Percentiles rank a stretch among this genome's conserved stretches.
Evolutionary conservation across 1,140 invertebrate species (phyloP).

Genomic region (Penaeus japonicus): DNA sequence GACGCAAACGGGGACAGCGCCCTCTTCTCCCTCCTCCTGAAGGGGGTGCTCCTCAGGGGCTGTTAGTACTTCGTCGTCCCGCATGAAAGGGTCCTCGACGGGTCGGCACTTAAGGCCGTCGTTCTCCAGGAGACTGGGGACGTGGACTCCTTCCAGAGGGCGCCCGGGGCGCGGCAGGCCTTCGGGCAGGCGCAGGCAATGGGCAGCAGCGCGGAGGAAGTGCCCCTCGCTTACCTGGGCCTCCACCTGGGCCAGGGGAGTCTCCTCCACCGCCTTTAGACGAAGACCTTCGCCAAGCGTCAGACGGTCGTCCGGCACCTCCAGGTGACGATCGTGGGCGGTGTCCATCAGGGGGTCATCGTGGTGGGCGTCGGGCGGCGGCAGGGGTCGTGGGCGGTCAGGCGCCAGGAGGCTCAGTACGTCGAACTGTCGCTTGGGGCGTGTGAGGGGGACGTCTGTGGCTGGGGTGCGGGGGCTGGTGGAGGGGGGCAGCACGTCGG

Average conservation of each 20-base stretch:
- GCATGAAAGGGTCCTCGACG: no score
- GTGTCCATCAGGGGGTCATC: not conserved
- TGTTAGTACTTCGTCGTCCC: no score
- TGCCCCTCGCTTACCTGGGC: not conserved
- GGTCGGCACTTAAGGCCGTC: not conserved
- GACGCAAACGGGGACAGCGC: no score
- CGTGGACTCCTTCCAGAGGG: not conserved
- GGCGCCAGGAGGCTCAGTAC: conserved; percentile 90
- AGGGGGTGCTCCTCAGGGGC: no score
- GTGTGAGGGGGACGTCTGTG: not conserved
- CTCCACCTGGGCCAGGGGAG: not conserved
- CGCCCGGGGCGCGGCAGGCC: not conserved
- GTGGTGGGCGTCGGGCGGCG: not conserved
- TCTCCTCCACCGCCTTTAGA: not conserved
- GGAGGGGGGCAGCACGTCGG: conserved; percentile 31
- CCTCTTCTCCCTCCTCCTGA: no score
- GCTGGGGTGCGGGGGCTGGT: conserved; percentile 59
- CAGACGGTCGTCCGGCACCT: not conserved
- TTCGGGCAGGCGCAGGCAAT: not conserved
- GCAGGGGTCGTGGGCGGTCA: conserved; percentile 62
- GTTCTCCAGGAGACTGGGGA: not conserved
- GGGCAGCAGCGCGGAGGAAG: not conserved
- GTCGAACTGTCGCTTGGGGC: conserved; percentile 86
- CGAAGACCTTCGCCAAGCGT: not conserved
- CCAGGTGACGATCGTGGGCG: not conserved